Percentiles rank a stretch among this genome's conserved stretches.
Conservation (phyloP, 2,113 vertebrate species). For the Aix galericulata region DNA sequence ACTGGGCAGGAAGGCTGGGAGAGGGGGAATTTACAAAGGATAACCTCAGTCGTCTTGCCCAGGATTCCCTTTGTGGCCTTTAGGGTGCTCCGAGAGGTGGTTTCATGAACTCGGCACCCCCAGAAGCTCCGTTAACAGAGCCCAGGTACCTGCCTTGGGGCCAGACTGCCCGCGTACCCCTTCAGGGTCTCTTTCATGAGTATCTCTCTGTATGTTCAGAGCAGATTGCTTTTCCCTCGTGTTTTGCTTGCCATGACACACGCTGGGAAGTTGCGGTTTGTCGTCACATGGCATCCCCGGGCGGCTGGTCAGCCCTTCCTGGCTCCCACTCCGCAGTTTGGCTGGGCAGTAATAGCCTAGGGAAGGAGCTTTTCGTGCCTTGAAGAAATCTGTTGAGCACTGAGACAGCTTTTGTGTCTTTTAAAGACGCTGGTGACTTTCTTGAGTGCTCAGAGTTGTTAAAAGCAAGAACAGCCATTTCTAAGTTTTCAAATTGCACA, state of each 20-base stretch:
- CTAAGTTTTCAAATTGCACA: neutral
- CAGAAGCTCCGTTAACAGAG: neutral
- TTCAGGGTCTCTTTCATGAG: neutral
- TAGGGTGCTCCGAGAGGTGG: neutral
- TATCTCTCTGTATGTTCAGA: neutral
- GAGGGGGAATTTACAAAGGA: neutral
- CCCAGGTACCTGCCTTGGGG: neutral
- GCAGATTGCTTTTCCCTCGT: neutral
- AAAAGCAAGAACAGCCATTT: neutral
- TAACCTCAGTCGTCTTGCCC: neutral
- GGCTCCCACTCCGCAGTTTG: accelerated
- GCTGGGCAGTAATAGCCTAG: neutral
- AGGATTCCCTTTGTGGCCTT: neutral
- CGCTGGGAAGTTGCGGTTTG: neutral
- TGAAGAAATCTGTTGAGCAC: neutral
- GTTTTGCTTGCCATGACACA: neutral
- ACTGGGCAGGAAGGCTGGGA: neutral
- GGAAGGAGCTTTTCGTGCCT: neutral
- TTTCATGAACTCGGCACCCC: neutral
- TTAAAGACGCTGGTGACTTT: neutral
- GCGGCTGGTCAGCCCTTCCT: neutral
- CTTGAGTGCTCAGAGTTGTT: neutral
- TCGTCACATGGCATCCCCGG: accelerated
- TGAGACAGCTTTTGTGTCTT: neutral
- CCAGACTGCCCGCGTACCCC: neutral